A percentile compares a stretch with the other conserved stretches of the same genome.
Evolutionary conservation across 2,888 invertebrate species (phyloP).

Genomic region (Stratiomys singularior): DNA sequence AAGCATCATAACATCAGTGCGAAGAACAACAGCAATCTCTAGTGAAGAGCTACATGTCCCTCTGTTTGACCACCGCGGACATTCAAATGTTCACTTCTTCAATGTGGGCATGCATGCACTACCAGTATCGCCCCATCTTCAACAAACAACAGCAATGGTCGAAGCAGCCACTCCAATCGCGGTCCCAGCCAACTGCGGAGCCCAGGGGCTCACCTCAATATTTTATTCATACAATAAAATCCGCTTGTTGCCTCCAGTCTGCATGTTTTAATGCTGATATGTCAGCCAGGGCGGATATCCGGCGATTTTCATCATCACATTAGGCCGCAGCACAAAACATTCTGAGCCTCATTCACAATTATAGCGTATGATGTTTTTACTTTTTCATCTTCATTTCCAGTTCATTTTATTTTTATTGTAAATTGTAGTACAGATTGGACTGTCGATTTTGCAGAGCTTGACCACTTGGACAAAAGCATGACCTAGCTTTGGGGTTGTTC

Average conservation of each 20-base stretch:
- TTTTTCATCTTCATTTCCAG: slow-evolving; percentile 9
- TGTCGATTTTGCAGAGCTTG: slow-evolving; percentile 28
- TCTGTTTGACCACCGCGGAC: not conserved
- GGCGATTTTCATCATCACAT: slow-evolving; percentile 51
- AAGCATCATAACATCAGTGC: too few species aligned
- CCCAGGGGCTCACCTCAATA: slow-evolving; percentile 58
- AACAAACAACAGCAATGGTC: not conserved
- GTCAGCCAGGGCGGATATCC: slow-evolving; percentile 50
- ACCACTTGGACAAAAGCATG: not conserved
- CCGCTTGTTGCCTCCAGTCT: slow-evolving; percentile 45
- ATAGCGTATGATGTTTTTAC: slow-evolving; percentile 6
- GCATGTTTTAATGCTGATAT: slow-evolving; percentile 44
- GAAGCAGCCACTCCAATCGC: not conserved
- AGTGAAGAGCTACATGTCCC: too few species aligned
- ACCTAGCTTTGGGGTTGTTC: not conserved
- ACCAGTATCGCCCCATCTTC: not conserved
- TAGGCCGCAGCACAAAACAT: slow-evolving; percentile 34
- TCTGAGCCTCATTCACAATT: slow-evolving; percentile 39
- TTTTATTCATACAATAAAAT: slow-evolving; percentile 55
- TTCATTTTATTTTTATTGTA: slow-evolving; percentile 31
- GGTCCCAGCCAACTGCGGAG: not conserved
- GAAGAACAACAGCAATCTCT: too few species aligned
- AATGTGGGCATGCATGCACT: not conserved
- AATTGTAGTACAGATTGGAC: slow-evolving; percentile 12
- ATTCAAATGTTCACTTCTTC: slow-evolving; percentile 1